These are phyloP conservation scores for Choreutis nemorana DNA, from an alignment of 2,888 invertebrate genomes.

Conservation along the genomic window DNA sequence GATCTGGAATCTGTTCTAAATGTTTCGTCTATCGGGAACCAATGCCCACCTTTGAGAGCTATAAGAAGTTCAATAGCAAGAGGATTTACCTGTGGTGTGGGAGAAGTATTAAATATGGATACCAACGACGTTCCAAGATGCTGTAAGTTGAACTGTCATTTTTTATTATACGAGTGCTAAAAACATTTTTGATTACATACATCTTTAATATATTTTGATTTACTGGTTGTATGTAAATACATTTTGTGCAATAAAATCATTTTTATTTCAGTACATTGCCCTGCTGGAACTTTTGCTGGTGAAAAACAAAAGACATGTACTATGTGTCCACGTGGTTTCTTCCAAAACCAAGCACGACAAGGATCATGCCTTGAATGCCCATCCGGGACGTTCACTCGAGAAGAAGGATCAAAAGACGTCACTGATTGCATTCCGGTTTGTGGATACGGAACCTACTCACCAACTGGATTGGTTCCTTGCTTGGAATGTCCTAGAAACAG, in stretches of 20 bases:
- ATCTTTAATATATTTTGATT: slow-evolving; percentile 2
- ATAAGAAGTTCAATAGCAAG: slow-evolving; percentile 83
- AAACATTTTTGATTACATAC: slow-evolving; percentile 1
- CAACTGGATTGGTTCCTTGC: slow-evolving; percentile 92
- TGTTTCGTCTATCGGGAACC: slow-evolving; percentile 88
- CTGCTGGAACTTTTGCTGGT: slow-evolving; percentile 93
- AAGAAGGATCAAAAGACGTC: slow-evolving; percentile 87
- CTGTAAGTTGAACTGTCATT: slow-evolving; percentile 67
- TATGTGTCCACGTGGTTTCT: slow-evolving; percentile 90
- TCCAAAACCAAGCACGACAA: slow-evolving; percentile 92
- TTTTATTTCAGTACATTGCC: slow-evolving; percentile 84
- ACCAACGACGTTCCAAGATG: slow-evolving; percentile 92
- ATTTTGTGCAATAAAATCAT: slow-evolving; percentile 6
- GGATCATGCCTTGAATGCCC: slow-evolving; percentile 91
- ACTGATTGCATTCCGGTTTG: slow-evolving; percentile 93
- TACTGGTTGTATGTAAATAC: no score
- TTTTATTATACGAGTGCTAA: not conserved
- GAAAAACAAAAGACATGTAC: slow-evolving; percentile 92
- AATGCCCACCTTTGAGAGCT: slow-evolving; percentile 91
- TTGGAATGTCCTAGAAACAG: slow-evolving; percentile 93
- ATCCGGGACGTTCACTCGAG: slow-evolving; percentile 89
- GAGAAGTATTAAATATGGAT: slow-evolving; percentile 94
- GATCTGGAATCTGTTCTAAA: slow-evolving; percentile 89
- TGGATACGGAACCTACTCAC: slow-evolving; percentile 95
- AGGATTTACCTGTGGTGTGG: slow-evolving; percentile 93